Evolutionary conservation across 2,888 invertebrate species (phyloP), one percentile per base, ranked within the genome.

Genomic region (Pterostichus niger): DNA sequence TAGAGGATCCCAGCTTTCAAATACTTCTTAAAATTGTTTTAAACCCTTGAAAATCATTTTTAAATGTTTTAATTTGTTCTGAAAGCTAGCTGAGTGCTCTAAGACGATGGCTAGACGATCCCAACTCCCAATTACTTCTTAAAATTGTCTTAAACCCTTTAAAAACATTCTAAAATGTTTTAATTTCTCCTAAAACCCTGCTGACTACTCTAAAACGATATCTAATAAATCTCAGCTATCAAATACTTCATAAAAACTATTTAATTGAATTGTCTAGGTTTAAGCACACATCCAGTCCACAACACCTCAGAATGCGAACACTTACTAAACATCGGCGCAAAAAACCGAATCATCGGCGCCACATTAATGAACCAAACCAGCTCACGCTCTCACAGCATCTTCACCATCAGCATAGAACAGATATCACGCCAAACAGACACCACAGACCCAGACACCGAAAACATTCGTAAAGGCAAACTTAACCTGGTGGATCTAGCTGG

Each of bases 401-500:
- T 98, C 88, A 96, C 96, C 2, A 94, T 97, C 61, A 94, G 94
- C 84, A 91, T 97, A 46, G 97, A 98, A 89, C 96, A 96, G 89
- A 93, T 96, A 87, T 93, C 93, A 2, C 24, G 13, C 3, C 33
- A 56, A 40, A 54, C 77, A 7, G 84, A 85, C 0, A 79, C 83
- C 10, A 46, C 40, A n/a, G 84, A 87, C 11, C 88, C 88, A 78
- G 88, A 89, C 80, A 89, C 88, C 77, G 90, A 90, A 83, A 88
- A 87, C 49, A 89, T 90, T 31, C 86, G 87, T 77, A 90, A 90
- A 87, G 88, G 89, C 1, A 96, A 97, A 89, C 91, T 98, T 13
- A 97, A 97, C 88, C 90, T 98, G 80, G 97, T 97, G 0, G 97
- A 98, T 90, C 90, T 98, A 86, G 97, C 97, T 0, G 97, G 97